phyloP scores from a whole-genome alignment of 1,140 invertebrate species.

The Pinna nobilis region DNA sequence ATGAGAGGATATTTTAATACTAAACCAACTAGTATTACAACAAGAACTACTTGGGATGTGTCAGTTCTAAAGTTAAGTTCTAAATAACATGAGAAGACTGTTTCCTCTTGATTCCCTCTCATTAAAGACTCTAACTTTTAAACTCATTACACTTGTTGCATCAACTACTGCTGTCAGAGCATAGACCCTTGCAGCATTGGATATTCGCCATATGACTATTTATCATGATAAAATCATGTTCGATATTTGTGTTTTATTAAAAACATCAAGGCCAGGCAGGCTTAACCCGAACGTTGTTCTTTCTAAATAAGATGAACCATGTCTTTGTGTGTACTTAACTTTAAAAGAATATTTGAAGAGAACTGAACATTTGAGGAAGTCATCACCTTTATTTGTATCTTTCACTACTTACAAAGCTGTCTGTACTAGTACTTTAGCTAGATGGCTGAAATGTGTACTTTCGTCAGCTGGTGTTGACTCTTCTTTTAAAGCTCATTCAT shows the following conservation, averaged over 20 bases:
- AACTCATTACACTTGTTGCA: slow-evolving; percentile 4
- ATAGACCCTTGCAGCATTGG: neutral
- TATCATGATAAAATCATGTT: neutral
- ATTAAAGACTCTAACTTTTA: neutral
- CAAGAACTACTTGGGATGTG: slow-evolving; percentile 36
- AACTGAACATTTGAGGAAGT: too few relatives aligned
- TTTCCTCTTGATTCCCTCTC: neutral
- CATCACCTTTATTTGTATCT: slow-evolving; percentile 16
- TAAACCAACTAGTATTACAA: slow-evolving; percentile 11
- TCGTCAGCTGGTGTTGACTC: slow-evolving; percentile 2
- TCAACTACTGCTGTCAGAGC: neutral
- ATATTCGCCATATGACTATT: neutral
- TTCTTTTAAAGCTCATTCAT: slow-evolving; percentile 9
- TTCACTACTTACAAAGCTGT: slow-evolving; percentile 15
- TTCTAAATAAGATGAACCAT: slow-evolving; percentile 5
- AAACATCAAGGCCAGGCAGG: neutral
- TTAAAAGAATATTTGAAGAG: slow-evolving; percentile 28
- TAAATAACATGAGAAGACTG: slow-evolving; percentile 18
- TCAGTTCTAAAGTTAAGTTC: slow-evolving; percentile 7
- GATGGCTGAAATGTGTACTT: slow-evolving; percentile 29
- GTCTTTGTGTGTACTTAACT: slow-evolving; percentile 21
- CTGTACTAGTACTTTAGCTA: slow-evolving; percentile 6
- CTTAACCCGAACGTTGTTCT: neutral
- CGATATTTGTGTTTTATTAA: neutral
- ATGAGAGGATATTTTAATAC: slow-evolving; percentile 37